These are phyloP conservation scores for Drosophila algonquin DNA, from an alignment of 2,888 invertebrate genomes.

Conservation along the genomic window DNA sequence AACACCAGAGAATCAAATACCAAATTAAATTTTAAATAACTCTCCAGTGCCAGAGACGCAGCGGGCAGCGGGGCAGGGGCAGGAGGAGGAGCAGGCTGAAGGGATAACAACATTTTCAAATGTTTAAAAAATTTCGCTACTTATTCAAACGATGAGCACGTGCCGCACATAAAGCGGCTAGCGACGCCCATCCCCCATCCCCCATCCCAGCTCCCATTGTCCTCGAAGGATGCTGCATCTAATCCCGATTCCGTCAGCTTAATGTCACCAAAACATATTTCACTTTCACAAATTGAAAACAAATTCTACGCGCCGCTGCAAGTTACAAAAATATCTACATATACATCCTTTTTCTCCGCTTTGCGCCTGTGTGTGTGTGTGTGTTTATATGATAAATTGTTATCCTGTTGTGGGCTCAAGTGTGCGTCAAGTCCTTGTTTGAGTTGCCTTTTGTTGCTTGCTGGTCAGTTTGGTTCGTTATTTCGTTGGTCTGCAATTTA, in stretches of 20 bases:
- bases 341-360: neutral
- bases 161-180: constrained; percentile 69
- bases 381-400: constrained; percentile 53
- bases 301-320: constrained; percentile 63
- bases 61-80: neutral
- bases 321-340: constrained; percentile 59
- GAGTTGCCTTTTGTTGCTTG: constrained; percentile 35
- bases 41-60: constrained; percentile 34
- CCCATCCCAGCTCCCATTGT: constrained; percentile 49
- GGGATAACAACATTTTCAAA: constrained; percentile 74
- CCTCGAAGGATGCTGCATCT: constrained; percentile 66
- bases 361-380: constrained; percentile 3
- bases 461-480: constrained; percentile 53
- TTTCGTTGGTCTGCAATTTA: constrained; percentile 56
- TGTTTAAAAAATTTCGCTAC: constrained; percentile 74
- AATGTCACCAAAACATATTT: constrained; percentile 84
- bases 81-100: neutral
- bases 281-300: constrained; percentile 78
- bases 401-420: constrained; percentile 65
- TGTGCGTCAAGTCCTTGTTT: constrained; percentile 44
- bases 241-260: constrained; percentile 83
- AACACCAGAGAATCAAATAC: constrained; percentile 41
- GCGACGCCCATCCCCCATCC: constrained; percentile 26
- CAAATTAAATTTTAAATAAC: constrained; percentile 59
- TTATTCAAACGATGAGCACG: constrained; percentile 79